Evolutionary conservation across 2,797 vertebrate genomes (phyloP).

Genomic region (Coendou prehensilis): DNA sequence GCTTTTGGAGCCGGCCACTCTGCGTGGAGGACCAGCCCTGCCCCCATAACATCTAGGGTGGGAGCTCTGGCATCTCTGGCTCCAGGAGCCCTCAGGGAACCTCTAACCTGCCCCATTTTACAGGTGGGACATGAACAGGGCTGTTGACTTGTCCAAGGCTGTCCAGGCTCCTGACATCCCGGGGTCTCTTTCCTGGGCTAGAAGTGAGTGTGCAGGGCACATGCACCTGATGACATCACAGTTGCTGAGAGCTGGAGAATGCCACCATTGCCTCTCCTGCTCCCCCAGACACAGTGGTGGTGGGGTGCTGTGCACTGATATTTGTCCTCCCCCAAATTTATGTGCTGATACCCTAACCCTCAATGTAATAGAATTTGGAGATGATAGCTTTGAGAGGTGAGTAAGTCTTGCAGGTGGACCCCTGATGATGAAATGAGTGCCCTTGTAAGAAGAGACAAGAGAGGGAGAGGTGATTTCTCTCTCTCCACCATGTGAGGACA

Average conservation of each 20-base stretch:
- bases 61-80: neutral
- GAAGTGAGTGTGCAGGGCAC: neutral
- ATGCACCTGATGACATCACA: neutral
- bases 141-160: neutral
- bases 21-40: slow-evolving; percentile 8
- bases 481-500: neutral
- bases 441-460: neutral
- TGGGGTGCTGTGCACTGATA: neutral
- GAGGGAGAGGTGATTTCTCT: neutral
- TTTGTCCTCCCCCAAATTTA: neutral
- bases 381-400: neutral
- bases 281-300: neutral
- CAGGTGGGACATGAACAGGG: neutral
- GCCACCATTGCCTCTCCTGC: neutral
- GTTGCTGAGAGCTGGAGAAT: neutral
- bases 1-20: slow-evolving; percentile 31
- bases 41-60: neutral
- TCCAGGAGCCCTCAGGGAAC: neutral
- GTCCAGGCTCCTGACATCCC: neutral
- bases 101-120: neutral
- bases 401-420: neutral
- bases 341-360: neutral
- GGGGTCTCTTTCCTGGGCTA: neutral
- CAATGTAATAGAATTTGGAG: neutral
- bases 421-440: neutral